These are phyloP conservation scores for Garra rufa DNA, from an alignment of 2,113 vertebrate genomes.

Conservation along the genomic window DNA sequence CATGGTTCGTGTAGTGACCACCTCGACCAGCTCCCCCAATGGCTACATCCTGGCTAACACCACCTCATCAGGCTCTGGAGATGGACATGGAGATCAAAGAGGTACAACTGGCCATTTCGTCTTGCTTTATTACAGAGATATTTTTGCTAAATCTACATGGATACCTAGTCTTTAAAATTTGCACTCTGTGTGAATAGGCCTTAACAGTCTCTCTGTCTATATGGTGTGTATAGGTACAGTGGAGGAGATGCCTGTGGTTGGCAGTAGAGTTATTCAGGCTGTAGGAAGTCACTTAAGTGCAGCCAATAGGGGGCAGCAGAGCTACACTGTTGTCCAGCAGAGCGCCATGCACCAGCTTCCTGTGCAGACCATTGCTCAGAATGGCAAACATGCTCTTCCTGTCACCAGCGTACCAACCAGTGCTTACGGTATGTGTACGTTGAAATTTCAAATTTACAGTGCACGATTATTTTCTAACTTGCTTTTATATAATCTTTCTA, in stretches of 20 bases:
- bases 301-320: slow-evolving; percentile 81
- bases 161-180: background rate
- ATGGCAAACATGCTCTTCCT: slow-evolving; percentile 87
- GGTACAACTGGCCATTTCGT: slow-evolving; percentile 60
- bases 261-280: slow-evolving; percentile 90
- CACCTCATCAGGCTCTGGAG: slow-evolving; percentile 69
- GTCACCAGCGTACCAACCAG: slow-evolving; percentile 77
- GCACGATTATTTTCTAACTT: too few species aligned
- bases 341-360: slow-evolving; percentile 88
- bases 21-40: slow-evolving; percentile 83
- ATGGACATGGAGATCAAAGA: slow-evolving; percentile 75
- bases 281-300: slow-evolving; percentile 83
- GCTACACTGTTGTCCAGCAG: slow-evolving; percentile 84
- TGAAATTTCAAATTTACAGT: too few species aligned
- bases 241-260: slow-evolving; percentile 79
- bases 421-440: slow-evolving; percentile 79
- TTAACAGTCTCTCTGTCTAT: background rate
- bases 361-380: slow-evolving; percentile 87
- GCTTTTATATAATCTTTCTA: too few species aligned
- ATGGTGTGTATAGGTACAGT: slow-evolving; percentile 68
- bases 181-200: background rate
- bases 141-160: background rate
- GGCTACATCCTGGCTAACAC: slow-evolving; percentile 88
- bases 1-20: slow-evolving; percentile 92
- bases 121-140: background rate